These are phyloP conservation scores for Cybosia mesomella DNA, from an alignment of 2,888 invertebrate species.

Conservation along the genomic window DNA sequence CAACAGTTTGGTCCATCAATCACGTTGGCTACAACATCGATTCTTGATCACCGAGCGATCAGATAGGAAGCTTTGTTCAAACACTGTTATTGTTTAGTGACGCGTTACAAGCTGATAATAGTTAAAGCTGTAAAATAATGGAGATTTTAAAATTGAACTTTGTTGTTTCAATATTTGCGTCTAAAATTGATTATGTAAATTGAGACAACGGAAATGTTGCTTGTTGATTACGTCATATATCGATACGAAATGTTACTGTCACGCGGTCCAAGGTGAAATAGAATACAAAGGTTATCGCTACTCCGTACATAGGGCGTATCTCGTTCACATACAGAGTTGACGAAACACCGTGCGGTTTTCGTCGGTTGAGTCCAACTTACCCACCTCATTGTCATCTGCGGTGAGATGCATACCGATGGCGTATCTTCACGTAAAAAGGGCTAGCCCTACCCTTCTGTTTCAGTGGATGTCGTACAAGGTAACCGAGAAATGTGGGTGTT, in stretches of 20 bases:
- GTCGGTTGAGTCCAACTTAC: too few relatives aligned
- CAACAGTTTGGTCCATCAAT: constrained; percentile 52
- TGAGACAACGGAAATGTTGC: neutral
- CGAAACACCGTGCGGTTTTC: too few relatives aligned
- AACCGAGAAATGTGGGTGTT: too few relatives aligned
- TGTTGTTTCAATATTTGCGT: constrained; percentile 2
- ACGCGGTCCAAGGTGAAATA: neutral
- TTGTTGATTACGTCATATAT: neutral
- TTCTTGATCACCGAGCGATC: constrained; percentile 37
- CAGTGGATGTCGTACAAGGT: too few relatives aligned
- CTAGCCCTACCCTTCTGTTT: too few relatives aligned
- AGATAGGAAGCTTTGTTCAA: constrained; percentile 35
- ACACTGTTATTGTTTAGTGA: constrained; percentile 42
- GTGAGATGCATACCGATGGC: too few relatives aligned
- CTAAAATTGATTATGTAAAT: neutral
- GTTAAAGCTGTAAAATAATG: constrained; percentile 22
- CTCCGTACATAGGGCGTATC: too few relatives aligned
- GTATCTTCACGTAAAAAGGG: too few relatives aligned
- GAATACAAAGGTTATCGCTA: too few relatives aligned
- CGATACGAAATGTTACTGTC: neutral
- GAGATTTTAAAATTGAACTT: constrained; percentile 29
- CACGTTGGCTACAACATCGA: constrained; percentile 39
- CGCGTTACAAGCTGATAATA: constrained; percentile 30
- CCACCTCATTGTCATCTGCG: too few relatives aligned
- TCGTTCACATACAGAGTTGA: too few relatives aligned